Evolutionary conservation across 2,113 vertebrate species (phyloP), one percentile per base, ranked within the genome.

Genomic region (Calyptomena viridis): DNA sequence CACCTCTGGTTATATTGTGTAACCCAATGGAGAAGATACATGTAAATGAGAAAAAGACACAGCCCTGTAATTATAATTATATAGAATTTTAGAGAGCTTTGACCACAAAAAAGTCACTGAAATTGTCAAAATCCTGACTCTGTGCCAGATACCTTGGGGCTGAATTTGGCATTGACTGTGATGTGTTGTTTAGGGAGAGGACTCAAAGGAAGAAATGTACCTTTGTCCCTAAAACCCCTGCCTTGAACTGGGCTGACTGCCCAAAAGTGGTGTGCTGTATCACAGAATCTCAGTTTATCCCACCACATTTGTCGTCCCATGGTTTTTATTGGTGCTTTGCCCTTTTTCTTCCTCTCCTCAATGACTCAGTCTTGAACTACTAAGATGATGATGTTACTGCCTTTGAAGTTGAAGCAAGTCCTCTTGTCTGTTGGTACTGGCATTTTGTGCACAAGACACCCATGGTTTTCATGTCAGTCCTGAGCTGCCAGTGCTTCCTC

Each of bases 21-120:
- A 93, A 88, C n/a, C 35, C 73, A 89, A 30, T 28, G 44, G 64
- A 75, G 83, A 81, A 68, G 92, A 92, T 92, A 84, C 6, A 13
- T 92, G 83, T 84, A 93, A 96, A 96, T 94, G 83, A 92, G 92
- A 94, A 94, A 90, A 96, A 92, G 93, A 60, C 33, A 0, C 21
- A 53, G 72, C 35, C 33, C 49, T 93, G 5, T 63, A 75, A 92
- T 75, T 93, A 83, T 81, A 81, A 75, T 84, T 94, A 55, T 94
- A 87, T 89, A 89, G 80, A 84, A 89, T 90, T 66, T 62, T 18
- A 68, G 86, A 87, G 76, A 90, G 69, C 73, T 84, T 64, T 81
- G 60, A 78, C 90, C 88, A 94, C 93, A 95, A 71, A 84, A 95
- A 94, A 96, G 85, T 42, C 27, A 39, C 68, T 89, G 75, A 92